phyloP scores from a whole-genome alignment of 1,140 invertebrate species.

The Heliconius hewitsoni region DNA sequence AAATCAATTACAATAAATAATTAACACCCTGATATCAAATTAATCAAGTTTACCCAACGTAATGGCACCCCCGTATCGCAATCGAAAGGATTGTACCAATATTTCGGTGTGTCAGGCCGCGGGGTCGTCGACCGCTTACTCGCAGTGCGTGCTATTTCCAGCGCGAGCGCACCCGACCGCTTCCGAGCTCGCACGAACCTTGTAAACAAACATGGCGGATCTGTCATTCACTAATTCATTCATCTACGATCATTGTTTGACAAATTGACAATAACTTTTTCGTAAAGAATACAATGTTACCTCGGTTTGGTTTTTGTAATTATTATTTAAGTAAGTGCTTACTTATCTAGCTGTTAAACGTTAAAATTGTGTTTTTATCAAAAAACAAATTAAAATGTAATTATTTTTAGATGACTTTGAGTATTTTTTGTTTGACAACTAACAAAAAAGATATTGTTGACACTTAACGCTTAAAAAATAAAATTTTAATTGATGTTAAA shows the following conservation, averaged over 20 bases:
- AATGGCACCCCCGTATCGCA: slow-evolving; percentile 26
- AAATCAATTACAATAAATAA: not conserved
- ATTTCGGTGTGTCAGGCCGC: slow-evolving; percentile 72
- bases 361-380: not conserved
- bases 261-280: slow-evolving; percentile 65
- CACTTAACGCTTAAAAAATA: not conserved
- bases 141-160: slow-evolving; percentile 76
- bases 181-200: slow-evolving; percentile 59
- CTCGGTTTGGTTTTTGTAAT: not conserved
- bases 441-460: not conserved
- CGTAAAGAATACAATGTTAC: slow-evolving; percentile 34
- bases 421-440: not conserved
- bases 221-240: slow-evolving; percentile 80
- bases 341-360: not conserved
- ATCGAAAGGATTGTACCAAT: slow-evolving; percentile 54
- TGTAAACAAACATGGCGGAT: slow-evolving; percentile 78
- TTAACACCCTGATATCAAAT: not conserved
- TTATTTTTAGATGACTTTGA: not conserved
- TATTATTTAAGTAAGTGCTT: not conserved
- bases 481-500: not conserved
- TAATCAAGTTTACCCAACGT: slow-evolving; percentile 12
- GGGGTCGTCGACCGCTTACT: slow-evolving; percentile 73
- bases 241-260: slow-evolving; percentile 73
- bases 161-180: slow-evolving; percentile 61
- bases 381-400: not conserved